Conservation (phyloP, 64 coral and sea anemone genomes). For the Dendronephthya gigantea region DNA sequence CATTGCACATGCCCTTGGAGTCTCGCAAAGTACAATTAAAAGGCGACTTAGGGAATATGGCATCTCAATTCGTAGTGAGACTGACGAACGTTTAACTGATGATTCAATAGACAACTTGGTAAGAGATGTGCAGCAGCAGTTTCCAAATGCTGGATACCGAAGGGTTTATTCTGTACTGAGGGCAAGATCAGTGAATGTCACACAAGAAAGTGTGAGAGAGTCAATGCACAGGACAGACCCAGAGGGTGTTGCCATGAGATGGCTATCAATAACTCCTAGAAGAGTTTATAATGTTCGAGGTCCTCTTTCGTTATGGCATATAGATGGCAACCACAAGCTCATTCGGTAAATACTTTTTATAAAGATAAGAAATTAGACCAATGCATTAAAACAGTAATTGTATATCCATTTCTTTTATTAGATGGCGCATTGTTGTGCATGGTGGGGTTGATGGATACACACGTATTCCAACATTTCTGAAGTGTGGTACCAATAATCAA, state of each 20-base stretch:
- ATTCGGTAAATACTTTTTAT: neutral
- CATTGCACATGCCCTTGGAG: neutral
- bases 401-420: neutral
- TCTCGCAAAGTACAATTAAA: neutral
- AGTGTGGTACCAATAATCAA: neutral
- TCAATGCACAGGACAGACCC: constrained; percentile 16
- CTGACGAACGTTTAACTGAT: no score
- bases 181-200: neutral
- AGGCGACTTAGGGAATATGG: neutral
- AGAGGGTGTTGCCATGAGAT: constrained; percentile 19
- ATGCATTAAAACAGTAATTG: neutral
- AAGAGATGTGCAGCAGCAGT: neutral
- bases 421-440: neutral
- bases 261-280: constrained; percentile 6
- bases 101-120: neutral
- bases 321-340: constrained; percentile 6
- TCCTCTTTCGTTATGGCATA: constrained; percentile 6
- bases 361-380: neutral
- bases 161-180: neutral
- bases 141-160: constrained; percentile 1
- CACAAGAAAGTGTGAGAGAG: neutral
- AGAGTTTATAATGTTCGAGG: neutral
- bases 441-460: neutral
- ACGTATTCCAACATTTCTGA: neutral
- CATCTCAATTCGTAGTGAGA: neutral